These are phyloP conservation scores for Coptotermes formosanus DNA, from an alignment of 1,140 invertebrate species.

Conservation along the genomic window DNA sequence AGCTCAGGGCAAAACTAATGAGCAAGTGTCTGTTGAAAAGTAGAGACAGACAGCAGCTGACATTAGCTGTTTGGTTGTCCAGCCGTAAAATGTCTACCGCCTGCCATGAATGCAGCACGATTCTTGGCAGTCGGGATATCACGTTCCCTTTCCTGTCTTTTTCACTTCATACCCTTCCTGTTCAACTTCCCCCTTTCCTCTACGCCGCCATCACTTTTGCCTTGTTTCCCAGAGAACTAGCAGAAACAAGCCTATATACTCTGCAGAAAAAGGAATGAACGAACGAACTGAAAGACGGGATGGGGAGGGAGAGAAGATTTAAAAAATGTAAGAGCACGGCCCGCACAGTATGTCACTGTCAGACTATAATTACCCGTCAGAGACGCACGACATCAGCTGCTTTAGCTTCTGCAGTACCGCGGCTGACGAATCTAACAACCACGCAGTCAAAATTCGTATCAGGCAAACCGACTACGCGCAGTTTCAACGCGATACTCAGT, in stretches of 20 bases:
- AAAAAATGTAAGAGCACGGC: conserved; percentile 43
- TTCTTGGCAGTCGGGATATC: conserved; percentile 22
- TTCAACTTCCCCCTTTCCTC: background rate
- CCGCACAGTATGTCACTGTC: conserved; percentile 47
- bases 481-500: too few species aligned
- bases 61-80: conserved; percentile 26
- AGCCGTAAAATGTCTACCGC: conserved; percentile 22
- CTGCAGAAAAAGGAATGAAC: too few species aligned
- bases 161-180: conserved; percentile 12
- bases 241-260: conserved; percentile 1
- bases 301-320: conserved; percentile 33
- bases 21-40: conserved; percentile 8
- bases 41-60: conserved; percentile 9
- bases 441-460: too few species aligned
- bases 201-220: background rate
- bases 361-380: conserved; percentile 47
- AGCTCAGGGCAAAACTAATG: background rate
- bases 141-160: conserved; percentile 25
- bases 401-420: too few species aligned
- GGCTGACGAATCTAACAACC: too few species aligned
- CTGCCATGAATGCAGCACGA: conserved; percentile 2
- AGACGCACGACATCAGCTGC: conserved; percentile 39
- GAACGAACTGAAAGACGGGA: background rate
- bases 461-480: too few species aligned
- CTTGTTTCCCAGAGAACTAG: background rate